Conservation (phyloP, 2,888 invertebrate genomes). For the Sussaba pulchella region DNA sequence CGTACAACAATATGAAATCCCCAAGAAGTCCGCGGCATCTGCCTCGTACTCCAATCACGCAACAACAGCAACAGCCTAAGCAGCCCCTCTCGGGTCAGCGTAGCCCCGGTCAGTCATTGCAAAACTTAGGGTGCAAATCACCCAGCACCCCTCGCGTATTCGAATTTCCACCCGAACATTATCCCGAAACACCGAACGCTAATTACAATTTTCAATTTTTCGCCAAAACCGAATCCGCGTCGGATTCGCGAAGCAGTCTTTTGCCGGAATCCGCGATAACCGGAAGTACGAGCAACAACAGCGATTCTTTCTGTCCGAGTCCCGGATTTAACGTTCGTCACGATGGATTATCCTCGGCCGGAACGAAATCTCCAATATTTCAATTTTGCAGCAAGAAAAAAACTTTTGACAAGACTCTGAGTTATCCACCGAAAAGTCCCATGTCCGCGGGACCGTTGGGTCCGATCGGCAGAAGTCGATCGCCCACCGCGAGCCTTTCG, state of each 20-base stretch:
- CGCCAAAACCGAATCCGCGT: conserved; percentile 56
- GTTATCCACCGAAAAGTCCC: conserved; percentile 77
- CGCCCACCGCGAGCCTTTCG: conserved; percentile 49
- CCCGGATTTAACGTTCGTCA: conserved; percentile 65
- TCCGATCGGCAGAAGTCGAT: conserved; percentile 59
- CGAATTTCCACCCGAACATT: conserved; percentile 78
- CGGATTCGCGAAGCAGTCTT: conserved; percentile 61
- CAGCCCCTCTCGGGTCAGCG: conserved; percentile 86
- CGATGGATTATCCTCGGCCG: not conserved
- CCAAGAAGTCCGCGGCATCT: conserved; percentile 87
- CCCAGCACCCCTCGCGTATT: conserved; percentile 86
- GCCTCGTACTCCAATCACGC: conserved; percentile 85
- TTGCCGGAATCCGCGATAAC: conserved; percentile 55
- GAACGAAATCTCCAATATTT: conserved; percentile 72
- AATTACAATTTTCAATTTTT: conserved; percentile 79
- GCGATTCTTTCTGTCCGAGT: conserved; percentile 58
- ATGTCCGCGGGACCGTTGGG: conserved; percentile 66
- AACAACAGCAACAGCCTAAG: conserved; percentile 84
- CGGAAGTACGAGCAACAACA: conserved; percentile 49
- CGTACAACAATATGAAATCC: conserved; percentile 86
- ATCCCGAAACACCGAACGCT: conserved; percentile 75
- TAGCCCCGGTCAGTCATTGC: conserved; percentile 86
- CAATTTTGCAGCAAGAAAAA: conserved; percentile 78
- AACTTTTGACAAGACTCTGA: conserved; percentile 76
- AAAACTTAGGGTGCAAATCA: conserved; percentile 85